A percentile compares a stretch with the other conserved stretches of the same genome.
phyloP scores from a whole-genome alignment of 2,888 invertebrate species.

The Monoplex corrugatus region DNA sequence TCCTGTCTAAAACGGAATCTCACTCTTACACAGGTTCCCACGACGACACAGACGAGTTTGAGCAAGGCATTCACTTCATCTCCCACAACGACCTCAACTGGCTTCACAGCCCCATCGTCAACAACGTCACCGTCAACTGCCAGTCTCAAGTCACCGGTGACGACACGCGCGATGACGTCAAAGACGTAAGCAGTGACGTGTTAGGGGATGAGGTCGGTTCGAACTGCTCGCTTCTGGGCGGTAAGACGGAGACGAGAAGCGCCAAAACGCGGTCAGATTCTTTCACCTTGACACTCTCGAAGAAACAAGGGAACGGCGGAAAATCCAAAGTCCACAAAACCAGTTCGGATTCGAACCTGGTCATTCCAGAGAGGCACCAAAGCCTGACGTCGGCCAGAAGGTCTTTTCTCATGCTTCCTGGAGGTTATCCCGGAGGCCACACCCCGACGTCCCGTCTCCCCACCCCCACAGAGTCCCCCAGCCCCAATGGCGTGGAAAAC shows the following conservation, averaged over 20 bases:
- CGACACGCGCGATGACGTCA: background rate
- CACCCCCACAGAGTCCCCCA: background rate
- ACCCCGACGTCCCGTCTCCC: conserved; percentile 38
- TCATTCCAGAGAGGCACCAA: conserved; percentile 3
- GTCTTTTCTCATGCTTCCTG: conserved; percentile 35
- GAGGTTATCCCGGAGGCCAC: conserved; percentile 31
- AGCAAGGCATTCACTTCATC: conserved; percentile 26
- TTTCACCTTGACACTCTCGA: background rate
- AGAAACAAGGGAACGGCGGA: background rate
- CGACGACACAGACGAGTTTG: conserved; percentile 22
- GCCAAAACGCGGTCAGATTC: conserved; percentile 8
- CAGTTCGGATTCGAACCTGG: conserved; percentile 18
- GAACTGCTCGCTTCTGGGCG: no score
- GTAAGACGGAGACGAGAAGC: background rate
- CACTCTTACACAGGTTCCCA: background rate
- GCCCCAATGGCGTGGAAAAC: background rate
- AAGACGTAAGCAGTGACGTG: background rate
- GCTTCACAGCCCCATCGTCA: conserved; percentile 12
- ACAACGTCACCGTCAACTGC: background rate
- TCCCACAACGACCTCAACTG: background rate
- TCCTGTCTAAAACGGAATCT: background rate
- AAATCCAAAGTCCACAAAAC: conserved; percentile 4
- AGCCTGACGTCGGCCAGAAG: background rate
- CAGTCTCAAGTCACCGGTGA: background rate
- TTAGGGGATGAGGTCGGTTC: background rate